Percentiles rank a stretch among this genome's conserved stretches.
These are phyloP conservation scores for Zosterops lateralis DNA, from an alignment of 2,113 vertebrate species.

Conservation along the genomic window DNA sequence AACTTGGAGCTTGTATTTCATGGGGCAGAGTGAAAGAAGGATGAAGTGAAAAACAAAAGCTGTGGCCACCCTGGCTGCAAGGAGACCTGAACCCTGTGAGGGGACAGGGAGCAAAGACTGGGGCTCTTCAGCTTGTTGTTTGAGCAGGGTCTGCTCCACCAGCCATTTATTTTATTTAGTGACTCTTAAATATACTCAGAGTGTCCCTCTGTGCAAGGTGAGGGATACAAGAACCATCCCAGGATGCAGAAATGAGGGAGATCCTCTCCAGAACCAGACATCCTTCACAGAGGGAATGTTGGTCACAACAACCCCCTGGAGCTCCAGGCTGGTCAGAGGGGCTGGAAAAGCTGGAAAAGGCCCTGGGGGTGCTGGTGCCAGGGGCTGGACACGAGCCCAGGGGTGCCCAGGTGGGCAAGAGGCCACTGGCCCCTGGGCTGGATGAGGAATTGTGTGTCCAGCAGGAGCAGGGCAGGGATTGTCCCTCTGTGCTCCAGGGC, in stretches of 20 bases:
- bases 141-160: neutral
- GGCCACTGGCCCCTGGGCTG: neutral
- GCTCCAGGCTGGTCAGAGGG: neutral
- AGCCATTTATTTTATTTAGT: neutral
- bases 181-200: neutral
- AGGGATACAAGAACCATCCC: neutral
- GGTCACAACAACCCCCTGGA: fast-evolving
- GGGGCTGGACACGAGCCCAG: neutral
- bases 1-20: fast-evolving
- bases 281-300: neutral
- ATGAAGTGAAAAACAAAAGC: neutral
- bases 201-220: no score
- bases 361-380: neutral
- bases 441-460: neutral
- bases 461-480: neutral
- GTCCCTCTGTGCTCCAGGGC: neutral
- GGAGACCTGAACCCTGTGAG: neutral
- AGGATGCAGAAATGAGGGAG: neutral
- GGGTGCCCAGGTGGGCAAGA: neutral
- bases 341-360: neutral
- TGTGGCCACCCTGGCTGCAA: neutral
- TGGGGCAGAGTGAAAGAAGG: neutral
- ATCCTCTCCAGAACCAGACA: neutral
- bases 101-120: fast-evolving
- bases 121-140: neutral